Evolutionary conservation across 1,140 invertebrate species (phyloP).

Genomic region (Batillaria attramentaria): DNA sequence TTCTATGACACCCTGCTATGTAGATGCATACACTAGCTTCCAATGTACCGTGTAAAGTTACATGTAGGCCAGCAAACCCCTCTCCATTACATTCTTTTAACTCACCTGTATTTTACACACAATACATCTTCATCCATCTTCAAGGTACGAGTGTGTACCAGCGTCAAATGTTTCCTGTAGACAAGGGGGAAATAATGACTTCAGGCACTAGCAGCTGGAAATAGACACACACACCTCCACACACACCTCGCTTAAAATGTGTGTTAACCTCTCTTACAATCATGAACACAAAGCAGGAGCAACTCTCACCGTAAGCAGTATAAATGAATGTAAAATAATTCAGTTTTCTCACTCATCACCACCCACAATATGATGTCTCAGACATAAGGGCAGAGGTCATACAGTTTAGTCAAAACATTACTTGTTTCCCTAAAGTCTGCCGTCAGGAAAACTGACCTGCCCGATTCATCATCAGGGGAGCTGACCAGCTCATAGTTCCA

Average conservation of each 20-base stretch:
- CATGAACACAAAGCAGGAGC: not conserved
- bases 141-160: conserved; percentile 85
- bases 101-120: conserved; percentile 78
- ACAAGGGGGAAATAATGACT: not conserved
- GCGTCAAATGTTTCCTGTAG: conserved; percentile 81
- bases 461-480: conserved; percentile 54
- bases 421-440: not conserved
- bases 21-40: too few relatives aligned
- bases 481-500: conserved; percentile 91
- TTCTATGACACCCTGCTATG: too few relatives aligned
- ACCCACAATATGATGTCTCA: not conserved
- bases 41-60: too few relatives aligned
- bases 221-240: not conserved
- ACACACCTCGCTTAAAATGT: not conserved
- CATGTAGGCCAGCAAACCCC: too few relatives aligned
- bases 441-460: conserved; percentile 43
- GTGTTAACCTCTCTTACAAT: not conserved
- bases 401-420: not conserved
- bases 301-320: not conserved
- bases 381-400: not conserved
- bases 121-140: conserved; percentile 90
- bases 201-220: too few relatives aligned
- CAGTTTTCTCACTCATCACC: not conserved
- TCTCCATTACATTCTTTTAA: too few relatives aligned
- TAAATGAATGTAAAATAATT: not conserved